Evolutionary conservation across 2,888 invertebrate genomes (phyloP).

Genomic region (Lathronympha strigana): DNA sequence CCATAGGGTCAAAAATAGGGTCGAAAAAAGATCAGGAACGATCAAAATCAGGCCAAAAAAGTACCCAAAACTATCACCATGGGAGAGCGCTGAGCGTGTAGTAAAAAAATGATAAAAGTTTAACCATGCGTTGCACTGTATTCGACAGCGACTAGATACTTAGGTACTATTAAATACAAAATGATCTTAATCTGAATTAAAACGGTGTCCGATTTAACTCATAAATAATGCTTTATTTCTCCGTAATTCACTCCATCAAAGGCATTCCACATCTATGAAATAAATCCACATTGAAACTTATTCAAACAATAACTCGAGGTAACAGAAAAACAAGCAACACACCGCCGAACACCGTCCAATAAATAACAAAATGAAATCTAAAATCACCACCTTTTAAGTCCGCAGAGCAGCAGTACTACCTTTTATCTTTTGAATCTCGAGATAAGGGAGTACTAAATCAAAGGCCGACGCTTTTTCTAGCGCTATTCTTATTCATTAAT

Average conservation of each 20-base stretch:
- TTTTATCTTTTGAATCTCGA: conserved; percentile 60
- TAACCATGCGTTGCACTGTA: no score
- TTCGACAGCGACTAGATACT: no score
- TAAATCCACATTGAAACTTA: conserved; percentile 14
- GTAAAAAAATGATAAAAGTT: no score
- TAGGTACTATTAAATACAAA: no score
- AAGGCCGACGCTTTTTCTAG: conserved; percentile 70
- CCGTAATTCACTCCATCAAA: neutral
- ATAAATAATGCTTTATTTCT: neutral
- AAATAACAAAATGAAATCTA: conserved; percentile 48
- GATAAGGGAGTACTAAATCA: conserved; percentile 75
- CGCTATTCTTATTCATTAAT: conserved; percentile 80
- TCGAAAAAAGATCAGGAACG: no score
- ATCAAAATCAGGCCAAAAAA: no score
- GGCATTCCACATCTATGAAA: conserved; percentile 9
- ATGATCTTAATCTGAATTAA: neutral
- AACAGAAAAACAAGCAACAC: conserved; percentile 29
- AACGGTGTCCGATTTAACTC: neutral
- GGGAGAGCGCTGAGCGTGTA: no score
- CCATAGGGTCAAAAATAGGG: no score
- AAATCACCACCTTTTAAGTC: conserved; percentile 42
- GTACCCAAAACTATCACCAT: no score
- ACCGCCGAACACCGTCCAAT: conserved; percentile 40
- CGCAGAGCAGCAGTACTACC: conserved; percentile 39
- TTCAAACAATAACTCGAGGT: conserved; percentile 25